Conservation (phyloP, 2,113 vertebrate genomes). For the Semicossyphus pulcher region DNA sequence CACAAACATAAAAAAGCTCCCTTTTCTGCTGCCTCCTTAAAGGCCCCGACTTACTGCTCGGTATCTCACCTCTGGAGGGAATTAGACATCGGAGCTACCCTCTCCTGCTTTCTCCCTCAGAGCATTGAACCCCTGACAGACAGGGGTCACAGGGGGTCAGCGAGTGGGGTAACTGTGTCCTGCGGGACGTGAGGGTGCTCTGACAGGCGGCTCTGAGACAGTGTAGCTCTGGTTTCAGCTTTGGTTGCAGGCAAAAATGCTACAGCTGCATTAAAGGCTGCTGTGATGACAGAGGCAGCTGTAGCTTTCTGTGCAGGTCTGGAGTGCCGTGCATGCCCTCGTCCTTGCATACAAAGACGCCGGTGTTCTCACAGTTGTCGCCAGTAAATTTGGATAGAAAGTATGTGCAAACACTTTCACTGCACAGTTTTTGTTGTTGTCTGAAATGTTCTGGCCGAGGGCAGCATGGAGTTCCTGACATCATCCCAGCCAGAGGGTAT, state of each 20-base stretch:
- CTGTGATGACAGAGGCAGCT: slow-evolving; percentile 66
- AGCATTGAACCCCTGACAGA: slow-evolving; percentile 49
- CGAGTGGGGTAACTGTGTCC: slow-evolving; percentile 53
- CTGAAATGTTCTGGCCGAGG: slow-evolving; percentile 10
- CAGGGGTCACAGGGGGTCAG: slow-evolving; percentile 60
- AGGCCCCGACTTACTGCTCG: slow-evolving; percentile 1
- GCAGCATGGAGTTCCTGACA: slow-evolving; percentile 35
- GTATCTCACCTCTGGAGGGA: slow-evolving; percentile 28
- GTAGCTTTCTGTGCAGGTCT: slow-evolving; percentile 33
- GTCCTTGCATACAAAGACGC: slow-evolving; percentile 35
- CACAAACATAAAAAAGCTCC: slow-evolving; percentile 27
- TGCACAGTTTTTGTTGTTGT: background rate
- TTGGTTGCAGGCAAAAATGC: slow-evolving; percentile 61
- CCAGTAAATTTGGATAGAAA: slow-evolving; percentile 9
- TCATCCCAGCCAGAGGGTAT: slow-evolving; percentile 24
- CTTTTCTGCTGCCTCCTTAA: slow-evolving; percentile 19
- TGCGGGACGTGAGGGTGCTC: slow-evolving; percentile 55
- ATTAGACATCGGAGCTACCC: slow-evolving; percentile 46
- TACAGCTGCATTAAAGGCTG: slow-evolving; percentile 61
- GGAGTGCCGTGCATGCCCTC: slow-evolving; percentile 27
- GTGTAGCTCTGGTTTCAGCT: slow-evolving; percentile 73
- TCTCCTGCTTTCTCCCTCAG: slow-evolving; percentile 16
- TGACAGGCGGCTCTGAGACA: slow-evolving; percentile 68
- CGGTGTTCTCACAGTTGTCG: slow-evolving; percentile 30
- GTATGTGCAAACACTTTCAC: slow-evolving; percentile 13